Conservation (phyloP, 1,140 invertebrate species). For the Drosophila nannoptera region DNA sequence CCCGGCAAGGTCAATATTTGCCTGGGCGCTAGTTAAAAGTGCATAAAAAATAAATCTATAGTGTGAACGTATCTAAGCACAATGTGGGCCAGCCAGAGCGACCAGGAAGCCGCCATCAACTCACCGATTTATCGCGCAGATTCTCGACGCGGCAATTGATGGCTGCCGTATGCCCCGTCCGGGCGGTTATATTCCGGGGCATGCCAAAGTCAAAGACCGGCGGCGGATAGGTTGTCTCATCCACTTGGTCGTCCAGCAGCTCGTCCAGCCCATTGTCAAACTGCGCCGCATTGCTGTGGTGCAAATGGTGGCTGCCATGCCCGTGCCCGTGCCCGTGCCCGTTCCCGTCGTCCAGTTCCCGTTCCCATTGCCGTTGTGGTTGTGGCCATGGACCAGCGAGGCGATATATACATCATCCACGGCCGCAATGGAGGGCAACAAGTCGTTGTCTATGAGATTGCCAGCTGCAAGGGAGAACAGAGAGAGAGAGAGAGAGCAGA, state of each 20-base stretch:
- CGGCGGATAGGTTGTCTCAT: slow-evolving; percentile 79
- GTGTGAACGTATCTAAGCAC: slow-evolving; percentile 36
- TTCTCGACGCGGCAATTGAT: slow-evolving; percentile 90
- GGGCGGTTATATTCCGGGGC: slow-evolving; percentile 88
- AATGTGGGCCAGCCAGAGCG: slow-evolving; percentile 22
- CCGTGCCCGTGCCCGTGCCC: slow-evolving; percentile 3
- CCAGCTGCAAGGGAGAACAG: slow-evolving; percentile 39
- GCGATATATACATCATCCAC: slow-evolving; percentile 69
- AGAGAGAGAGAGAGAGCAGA: not conserved
- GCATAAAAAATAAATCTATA: slow-evolving; percentile 50
- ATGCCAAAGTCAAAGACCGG: slow-evolving; percentile 88
- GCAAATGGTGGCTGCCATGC: slow-evolving; percentile 22
- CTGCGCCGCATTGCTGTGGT: slow-evolving; percentile 48
- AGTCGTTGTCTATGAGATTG: slow-evolving; percentile 48
- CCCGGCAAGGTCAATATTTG: slow-evolving; percentile 57
- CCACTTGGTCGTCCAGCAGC: slow-evolving; percentile 38
- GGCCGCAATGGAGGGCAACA: slow-evolving; percentile 57
- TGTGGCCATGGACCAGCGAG: slow-evolving; percentile 55
- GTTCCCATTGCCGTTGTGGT: slow-evolving; percentile 31
- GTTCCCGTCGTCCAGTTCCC: slow-evolving; percentile 2
- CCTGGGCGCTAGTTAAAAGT: slow-evolving; percentile 53
- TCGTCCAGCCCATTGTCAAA: slow-evolving; percentile 59
- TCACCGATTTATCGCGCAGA: slow-evolving; percentile 90
- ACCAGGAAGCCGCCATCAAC: slow-evolving; percentile 51
- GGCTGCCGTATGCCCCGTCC: slow-evolving; percentile 90